phyloP scores from a whole-genome alignment of 2,797 vertebrate genomes.

The Hoplostethus mediterraneus region DNA sequence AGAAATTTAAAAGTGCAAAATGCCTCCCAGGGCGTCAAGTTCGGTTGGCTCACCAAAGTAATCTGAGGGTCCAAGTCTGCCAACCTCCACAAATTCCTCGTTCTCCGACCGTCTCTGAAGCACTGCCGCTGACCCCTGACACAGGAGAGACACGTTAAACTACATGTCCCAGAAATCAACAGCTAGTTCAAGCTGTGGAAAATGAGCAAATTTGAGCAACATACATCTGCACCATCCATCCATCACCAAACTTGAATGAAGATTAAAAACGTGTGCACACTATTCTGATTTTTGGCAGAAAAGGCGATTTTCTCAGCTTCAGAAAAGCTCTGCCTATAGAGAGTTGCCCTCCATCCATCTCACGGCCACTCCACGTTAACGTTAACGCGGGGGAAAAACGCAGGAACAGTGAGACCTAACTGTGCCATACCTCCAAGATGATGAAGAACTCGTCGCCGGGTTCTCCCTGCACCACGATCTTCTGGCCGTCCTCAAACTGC shows the following conservation, averaged over 20 bases:
- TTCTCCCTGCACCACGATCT: slow-evolving; percentile 93
- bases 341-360: too few species aligned
- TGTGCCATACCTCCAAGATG: slow-evolving; percentile 87
- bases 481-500: slow-evolving; percentile 92
- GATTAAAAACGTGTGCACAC: too few species aligned
- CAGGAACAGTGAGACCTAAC: too few species aligned
- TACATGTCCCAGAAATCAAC: slow-evolving; percentile 7
- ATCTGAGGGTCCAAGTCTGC: slow-evolving; percentile 91
- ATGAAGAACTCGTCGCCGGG: slow-evolving; percentile 94
- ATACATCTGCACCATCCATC: too few species aligned
- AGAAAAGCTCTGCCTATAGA: too few species aligned
- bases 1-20: neutral
- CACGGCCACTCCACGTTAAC: too few species aligned
- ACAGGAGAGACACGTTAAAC: neutral
- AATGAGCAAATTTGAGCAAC: too few species aligned
- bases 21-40: too few species aligned
- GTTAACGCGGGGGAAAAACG: too few species aligned
- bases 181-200: neutral
- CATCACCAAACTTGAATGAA: too few species aligned
- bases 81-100: slow-evolving; percentile 93
- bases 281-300: too few species aligned
- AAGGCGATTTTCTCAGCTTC: too few species aligned
- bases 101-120: slow-evolving; percentile 92
- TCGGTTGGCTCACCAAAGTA: slow-evolving; percentile 87
- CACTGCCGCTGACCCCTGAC: slow-evolving; percentile 90